Base-by-base conservation (phyloP, 2,797 vertebrate genomes). In the Echiichthys vipera region DNA sequence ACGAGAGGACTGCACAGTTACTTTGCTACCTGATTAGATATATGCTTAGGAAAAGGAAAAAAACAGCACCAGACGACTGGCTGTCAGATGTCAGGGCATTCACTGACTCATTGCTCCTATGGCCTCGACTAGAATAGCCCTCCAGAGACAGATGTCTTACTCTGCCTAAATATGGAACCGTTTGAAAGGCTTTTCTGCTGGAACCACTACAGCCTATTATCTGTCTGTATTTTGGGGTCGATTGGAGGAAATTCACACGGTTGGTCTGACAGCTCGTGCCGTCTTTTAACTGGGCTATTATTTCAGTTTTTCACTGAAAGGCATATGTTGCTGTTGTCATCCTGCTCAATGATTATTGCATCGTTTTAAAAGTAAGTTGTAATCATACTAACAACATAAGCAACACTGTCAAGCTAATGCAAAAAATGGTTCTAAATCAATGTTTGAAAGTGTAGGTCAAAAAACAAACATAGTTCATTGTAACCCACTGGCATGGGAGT, bases 21-120 rank as follows among this genome's bases (percentile, higher is more conserved):
- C 80, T 84, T 84, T 55, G 61, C 84, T 67, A 70, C 53, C 59
- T 83, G 75, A 90, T 86, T 86, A 76, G 78, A 81, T 71, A 66
- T 74, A 47, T 61, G 81, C 78, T 66, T 7, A 70, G 66, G 56
- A 67, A 84, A 71, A 47, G 58, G 71, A 62, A n/a, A 49, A 84
- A 83, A 77, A 51, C 77, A 78, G 77, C 18, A 65, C 74, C 39
- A 68, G 81, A 74, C 20, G 66, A 71, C 77, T 66, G 71, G 55
- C 76, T 78, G 79, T 87, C 86, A 73, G 67, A 79, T 88, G 65
- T 78, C 72, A 64, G 67, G 74, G 59, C 66, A 73, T 84, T 78
- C 78, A 72, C 69, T 77, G 84, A 89, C 69, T 89, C 87, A 84
- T 74, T 84, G 82, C 78, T 80, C 79, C 68, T 72, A 29, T 69